phyloP scores from a whole-genome alignment of 2,888 invertebrate species.

The Lepidochitona cinerea region DNA sequence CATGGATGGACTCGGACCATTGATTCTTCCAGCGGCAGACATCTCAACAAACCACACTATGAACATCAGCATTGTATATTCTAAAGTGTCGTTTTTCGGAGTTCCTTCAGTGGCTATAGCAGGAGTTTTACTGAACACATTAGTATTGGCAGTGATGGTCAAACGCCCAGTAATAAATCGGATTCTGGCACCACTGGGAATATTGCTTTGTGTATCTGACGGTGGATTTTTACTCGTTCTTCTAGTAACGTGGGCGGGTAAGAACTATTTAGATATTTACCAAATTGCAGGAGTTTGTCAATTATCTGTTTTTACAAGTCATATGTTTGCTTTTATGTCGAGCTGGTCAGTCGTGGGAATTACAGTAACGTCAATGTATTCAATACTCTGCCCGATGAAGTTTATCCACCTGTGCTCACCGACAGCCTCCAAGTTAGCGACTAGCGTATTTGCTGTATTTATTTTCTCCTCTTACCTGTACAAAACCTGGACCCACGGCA shows the following conservation, averaged over 20 bases:
- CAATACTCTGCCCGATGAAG: background rate
- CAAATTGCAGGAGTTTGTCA: background rate
- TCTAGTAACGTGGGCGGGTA: slow-evolving; percentile 42
- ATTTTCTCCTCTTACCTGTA: slow-evolving; percentile 49
- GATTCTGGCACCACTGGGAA: background rate
- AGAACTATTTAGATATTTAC: background rate
- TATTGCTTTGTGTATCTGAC: slow-evolving; percentile 33
- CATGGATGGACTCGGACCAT: background rate
- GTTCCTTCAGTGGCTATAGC: background rate
- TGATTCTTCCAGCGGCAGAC: background rate
- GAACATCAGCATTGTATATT: background rate
- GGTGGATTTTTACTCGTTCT: slow-evolving; percentile 44
- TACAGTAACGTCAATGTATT: background rate
- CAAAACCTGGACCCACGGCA: slow-evolving; percentile 53
- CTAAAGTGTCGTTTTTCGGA: background rate
- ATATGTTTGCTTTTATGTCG: background rate
- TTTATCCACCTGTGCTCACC: background rate
- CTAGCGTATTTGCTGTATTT: slow-evolving; percentile 37
- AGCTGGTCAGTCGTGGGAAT: background rate
- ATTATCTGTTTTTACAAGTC: background rate
- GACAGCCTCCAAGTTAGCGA: slow-evolving; percentile 1
- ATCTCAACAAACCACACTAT: background rate
- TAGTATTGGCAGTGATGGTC: background rate
- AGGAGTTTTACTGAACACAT: background rate
- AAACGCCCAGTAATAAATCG: background rate